A percentile compares a stretch with the other conserved stretches of the same genome.
Conservation (phyloP, 92 coral and sea anemone species). For the Siderastrea siderea region DNA sequence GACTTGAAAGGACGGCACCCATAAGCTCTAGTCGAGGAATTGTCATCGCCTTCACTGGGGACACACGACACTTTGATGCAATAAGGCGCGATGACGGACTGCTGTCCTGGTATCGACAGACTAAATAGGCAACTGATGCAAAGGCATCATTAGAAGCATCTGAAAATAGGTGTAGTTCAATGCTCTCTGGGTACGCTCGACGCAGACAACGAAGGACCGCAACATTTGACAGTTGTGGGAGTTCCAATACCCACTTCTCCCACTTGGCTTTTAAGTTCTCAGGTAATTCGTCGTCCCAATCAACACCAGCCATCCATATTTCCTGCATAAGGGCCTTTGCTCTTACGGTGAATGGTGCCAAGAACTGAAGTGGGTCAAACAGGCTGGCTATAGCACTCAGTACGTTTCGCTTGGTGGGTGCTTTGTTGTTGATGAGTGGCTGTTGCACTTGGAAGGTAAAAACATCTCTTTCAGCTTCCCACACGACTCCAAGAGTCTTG, state of each 20-base stretch:
- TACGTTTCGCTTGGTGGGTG: constrained; percentile 43
- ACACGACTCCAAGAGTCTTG: constrained; percentile 47
- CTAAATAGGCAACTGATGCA: constrained; percentile 44
- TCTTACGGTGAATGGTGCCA: constrained; percentile 45
- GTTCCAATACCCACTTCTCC: constrained; percentile 39
- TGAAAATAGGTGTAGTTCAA: constrained; percentile 47
- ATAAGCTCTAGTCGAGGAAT: constrained; percentile 46
- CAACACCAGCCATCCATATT: constrained; percentile 63
- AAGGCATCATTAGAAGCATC: constrained; percentile 67
- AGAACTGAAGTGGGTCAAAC: constrained; percentile 61
- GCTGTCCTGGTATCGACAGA: constrained; percentile 25
- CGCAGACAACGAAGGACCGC: constrained; percentile 67
- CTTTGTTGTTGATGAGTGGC: background rate
- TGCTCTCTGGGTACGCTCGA: constrained; percentile 24
- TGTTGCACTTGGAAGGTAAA: constrained; percentile 52
- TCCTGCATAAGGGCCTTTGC: constrained; percentile 60
- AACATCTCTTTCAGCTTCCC: constrained; percentile 36
- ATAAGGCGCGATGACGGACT: constrained; percentile 47
- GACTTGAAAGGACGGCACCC: constrained; percentile 63
- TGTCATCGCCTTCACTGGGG: constrained; percentile 46
- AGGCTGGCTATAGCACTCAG: constrained; percentile 55
- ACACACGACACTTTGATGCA: constrained; percentile 56
- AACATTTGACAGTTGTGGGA: constrained; percentile 32
- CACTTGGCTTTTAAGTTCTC: constrained; percentile 36
- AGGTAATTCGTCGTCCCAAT: constrained; percentile 69